phyloP scores from a whole-genome alignment of 2,797 vertebrate species.

The Coccyzus lansbergi region DNA sequence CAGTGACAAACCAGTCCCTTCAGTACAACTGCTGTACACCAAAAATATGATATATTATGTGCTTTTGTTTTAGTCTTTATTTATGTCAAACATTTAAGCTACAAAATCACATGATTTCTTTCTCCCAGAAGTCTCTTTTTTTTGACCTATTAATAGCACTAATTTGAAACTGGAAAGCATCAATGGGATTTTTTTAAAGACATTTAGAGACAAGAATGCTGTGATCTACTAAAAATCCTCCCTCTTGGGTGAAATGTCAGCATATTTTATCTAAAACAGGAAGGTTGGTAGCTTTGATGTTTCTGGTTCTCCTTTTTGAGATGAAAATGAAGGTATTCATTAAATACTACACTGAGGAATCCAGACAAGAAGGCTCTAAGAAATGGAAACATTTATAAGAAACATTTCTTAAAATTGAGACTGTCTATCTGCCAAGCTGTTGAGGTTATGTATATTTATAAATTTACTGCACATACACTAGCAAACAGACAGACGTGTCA shows the following conservation, averaged over 20 bases:
- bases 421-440: not conserved
- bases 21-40: not conserved
- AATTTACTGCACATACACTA: not conserved
- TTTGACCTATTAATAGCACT: not conserved
- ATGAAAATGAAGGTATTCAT: slow-evolving; percentile 5
- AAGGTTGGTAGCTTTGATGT: slow-evolving; percentile 50
- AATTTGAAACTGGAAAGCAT: slow-evolving; percentile 38
- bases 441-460: not conserved
- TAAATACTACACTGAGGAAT: not conserved
- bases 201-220: slow-evolving; percentile 24
- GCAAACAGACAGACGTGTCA: not conserved
- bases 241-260: slow-evolving; percentile 42
- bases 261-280: slow-evolving; percentile 47
- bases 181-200: slow-evolving; percentile 7
- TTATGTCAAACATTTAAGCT: not conserved
- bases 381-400: slow-evolving; percentile 3
- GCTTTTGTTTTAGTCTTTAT: not conserved
- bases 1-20: not conserved
- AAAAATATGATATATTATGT: not conserved
- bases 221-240: slow-evolving; percentile 24
- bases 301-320: slow-evolving; percentile 5
- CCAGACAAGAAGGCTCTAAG: not conserved
- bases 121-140: not conserved
- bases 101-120: not conserved
- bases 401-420: not conserved